Percentiles rank a stretch among this genome's conserved stretches.
phyloP scores from a whole-genome alignment of 2,113 vertebrate genomes.

The Micronycteris hirsuta region DNA sequence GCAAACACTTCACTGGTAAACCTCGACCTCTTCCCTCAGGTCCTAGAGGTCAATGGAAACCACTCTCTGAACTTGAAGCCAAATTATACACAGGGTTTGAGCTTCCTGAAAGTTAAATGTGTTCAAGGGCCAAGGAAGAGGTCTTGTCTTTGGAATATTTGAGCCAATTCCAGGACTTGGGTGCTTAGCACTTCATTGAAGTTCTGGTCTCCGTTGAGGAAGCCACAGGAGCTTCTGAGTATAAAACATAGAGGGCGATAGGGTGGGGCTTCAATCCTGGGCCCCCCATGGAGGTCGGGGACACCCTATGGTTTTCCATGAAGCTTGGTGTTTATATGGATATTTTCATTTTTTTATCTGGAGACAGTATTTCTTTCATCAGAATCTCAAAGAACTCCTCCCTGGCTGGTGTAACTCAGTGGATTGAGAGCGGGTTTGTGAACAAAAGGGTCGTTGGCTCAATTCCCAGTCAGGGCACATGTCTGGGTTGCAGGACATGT shows the following conservation, averaged over 20 bases:
- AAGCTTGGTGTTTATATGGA: not conserved
- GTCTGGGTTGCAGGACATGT: too few species aligned
- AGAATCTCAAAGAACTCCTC: not conserved
- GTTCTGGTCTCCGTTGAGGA: not conserved
- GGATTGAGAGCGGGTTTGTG: too few species aligned
- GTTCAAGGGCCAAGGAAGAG: not conserved
- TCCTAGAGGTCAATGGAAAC: not conserved
- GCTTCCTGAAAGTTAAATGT: not conserved
- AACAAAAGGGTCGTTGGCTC: too few species aligned
- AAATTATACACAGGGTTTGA: not conserved
- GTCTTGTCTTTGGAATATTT: not conserved
- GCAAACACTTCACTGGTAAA: not conserved
- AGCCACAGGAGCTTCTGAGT: not conserved
- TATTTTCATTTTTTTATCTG: conserved; percentile 1
- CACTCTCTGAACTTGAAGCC: not conserved
- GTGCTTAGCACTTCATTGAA: not conserved
- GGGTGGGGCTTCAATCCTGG: not conserved
- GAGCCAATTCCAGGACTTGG: not conserved
- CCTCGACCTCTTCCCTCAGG: not conserved
- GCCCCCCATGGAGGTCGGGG: not conserved
- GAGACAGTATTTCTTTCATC: not conserved
- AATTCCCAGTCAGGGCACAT: too few species aligned
- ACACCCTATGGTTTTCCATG: not conserved
- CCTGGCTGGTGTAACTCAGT: too few species aligned
- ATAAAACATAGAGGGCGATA: accelerated